Evolutionary conservation across 1,140 invertebrate species (phyloP), one percentile per base, ranked within the genome.

Genomic region (Charaxes varanes): DNA sequence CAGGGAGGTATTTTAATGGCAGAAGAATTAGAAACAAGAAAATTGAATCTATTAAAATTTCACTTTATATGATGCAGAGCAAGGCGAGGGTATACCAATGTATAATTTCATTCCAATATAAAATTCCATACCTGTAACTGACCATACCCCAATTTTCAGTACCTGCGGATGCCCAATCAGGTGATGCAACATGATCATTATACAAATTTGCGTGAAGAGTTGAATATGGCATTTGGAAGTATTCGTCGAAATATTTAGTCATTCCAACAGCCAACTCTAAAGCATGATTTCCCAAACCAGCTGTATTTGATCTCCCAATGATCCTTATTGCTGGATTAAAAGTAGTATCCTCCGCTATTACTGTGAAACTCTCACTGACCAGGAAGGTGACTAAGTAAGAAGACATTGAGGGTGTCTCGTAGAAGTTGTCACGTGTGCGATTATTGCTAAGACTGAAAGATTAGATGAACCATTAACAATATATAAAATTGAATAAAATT

Each of bases 361-460:
- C 66, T 42, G 49, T 21, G 31, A 83, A 80, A 1, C 61, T 53
- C 34, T 83, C 78, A 34, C 76, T 80, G 3, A 83, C 59, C 12
- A 92, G 86, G 62, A 95, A 93, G 0, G 94, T 94, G 0, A 96
- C 85, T 1, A 96, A 72, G 50, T 96, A 96, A 0, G 94, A 92
- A 1, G 93, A 93, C 94, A 96, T 96, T 6, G 76, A 77, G 0
- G 93, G 90, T 2, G 91, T 92, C 3, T 42, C 24, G 3, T 43
- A 40, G 34, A 81, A 83, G 11, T 69, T 59, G 14, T 66, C 64
- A 7, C 30, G 44, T 8, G 61, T 41, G 1, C 66, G 51, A 17
- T 56, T 35, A 10, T 41, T 44, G 4, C 17, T 37, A 10, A 62
- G 17, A 15, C 65, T 71, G 38, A 17, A 65, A 66, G 13, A 28